A percentile compares a stretch with the other conserved stretches of the same genome.
Evolutionary conservation across 1,140 invertebrate genomes (phyloP).

Genomic region (Bombus confusus): DNA sequence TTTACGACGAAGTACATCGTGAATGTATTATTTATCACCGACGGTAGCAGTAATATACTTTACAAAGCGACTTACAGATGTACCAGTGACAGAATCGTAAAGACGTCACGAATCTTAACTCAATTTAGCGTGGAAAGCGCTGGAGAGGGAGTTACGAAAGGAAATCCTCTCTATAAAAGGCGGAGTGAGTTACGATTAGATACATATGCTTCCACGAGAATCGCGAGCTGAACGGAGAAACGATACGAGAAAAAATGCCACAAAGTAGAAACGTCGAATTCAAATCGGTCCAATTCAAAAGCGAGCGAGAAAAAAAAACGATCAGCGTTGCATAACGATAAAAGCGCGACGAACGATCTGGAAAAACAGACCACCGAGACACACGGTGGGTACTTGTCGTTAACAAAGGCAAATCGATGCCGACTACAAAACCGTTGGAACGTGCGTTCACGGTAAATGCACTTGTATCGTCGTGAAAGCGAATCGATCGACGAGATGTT

Average conservation of each 20-base stretch:
- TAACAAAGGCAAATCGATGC: not conserved
- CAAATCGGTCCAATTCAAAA: not conserved
- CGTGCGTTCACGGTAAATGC: constrained; percentile 10
- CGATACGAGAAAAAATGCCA: not conserved
- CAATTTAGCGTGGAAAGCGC: constrained; percentile 43
- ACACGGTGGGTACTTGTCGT: not conserved
- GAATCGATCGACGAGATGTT: constrained; percentile 48
- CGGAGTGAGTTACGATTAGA: not conserved
- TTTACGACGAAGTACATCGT: constrained; percentile 55
- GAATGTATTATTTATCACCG: constrained; percentile 60
- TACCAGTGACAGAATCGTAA: constrained; percentile 46
- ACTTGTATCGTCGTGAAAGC: constrained; percentile 58
- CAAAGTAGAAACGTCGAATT: constrained; percentile 1
- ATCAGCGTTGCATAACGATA: constrained; percentile 3
- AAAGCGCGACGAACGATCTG: not conserved
- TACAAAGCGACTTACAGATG: constrained; percentile 43
- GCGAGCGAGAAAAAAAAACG: not conserved
- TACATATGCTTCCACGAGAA: not conserved
- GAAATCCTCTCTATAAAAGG: not conserved
- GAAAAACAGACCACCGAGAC: not conserved
- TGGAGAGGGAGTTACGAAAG: not conserved
- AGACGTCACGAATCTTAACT: constrained; percentile 43
- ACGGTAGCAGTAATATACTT: constrained; percentile 45
- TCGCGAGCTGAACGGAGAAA: no score
- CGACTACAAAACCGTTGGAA: constrained; percentile 2